Percentiles rank a stretch among this genome's conserved stretches.
These are phyloP conservation scores for Sebastiscus tertius DNA, from an alignment of 2,797 vertebrate species.

Conservation along the genomic window DNA sequence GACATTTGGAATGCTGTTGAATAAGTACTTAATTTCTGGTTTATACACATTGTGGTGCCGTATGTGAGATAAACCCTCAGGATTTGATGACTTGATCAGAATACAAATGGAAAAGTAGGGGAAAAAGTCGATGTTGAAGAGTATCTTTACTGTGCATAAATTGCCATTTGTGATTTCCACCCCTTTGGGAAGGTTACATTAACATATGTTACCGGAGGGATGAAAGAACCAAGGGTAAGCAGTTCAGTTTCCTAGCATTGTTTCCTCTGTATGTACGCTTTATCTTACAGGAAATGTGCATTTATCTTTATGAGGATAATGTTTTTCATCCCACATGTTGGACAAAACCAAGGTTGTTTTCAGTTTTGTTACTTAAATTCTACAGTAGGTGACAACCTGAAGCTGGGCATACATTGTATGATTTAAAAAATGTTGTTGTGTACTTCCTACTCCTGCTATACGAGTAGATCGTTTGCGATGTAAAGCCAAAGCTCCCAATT, in stretches of 20 bases:
- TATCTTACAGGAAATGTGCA: neutral
- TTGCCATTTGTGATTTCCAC: constrained; percentile 9
- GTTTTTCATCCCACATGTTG: neutral
- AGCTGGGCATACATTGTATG: no score
- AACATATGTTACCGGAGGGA: constrained; percentile 20
- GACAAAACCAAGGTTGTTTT: neutral
- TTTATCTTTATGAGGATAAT: neutral
- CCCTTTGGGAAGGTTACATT: constrained; percentile 20
- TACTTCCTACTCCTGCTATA: no score
- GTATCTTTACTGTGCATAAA: constrained; percentile 3
- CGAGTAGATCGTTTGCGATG: no score
- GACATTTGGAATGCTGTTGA: neutral
- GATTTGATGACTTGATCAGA: neutral
- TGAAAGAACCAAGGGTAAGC: constrained; percentile 16
- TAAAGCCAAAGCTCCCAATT: no score
- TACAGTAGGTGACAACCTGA: neutral
- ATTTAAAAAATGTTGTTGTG: no score
- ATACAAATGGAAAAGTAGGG: neutral
- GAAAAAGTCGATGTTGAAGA: neutral
- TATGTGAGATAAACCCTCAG: neutral
- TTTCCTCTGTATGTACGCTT: neutral
- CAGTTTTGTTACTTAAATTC: neutral
- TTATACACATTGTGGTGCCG: neutral
- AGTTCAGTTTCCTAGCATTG: neutral
- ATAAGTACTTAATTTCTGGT: neutral